Conservation (phyloP, 2,888 invertebrate genomes). For the Pseudanteris insignis region DNA sequence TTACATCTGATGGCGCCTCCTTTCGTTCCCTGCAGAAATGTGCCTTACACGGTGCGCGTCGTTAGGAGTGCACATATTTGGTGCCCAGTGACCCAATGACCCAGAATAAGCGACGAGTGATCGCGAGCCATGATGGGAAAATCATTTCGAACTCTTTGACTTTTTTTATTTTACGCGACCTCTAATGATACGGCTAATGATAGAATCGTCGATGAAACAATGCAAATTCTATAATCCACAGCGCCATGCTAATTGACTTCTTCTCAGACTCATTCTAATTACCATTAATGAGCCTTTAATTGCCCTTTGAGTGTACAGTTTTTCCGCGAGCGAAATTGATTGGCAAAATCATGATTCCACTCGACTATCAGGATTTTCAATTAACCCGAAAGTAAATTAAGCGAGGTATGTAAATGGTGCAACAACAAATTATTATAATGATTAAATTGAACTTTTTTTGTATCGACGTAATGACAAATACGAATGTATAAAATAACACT, state of each 20-base stretch:
- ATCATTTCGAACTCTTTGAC: constrained; percentile 7
- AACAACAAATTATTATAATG: too few relatives aligned
- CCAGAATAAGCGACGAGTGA: constrained; percentile 40
- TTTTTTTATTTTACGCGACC: not conserved
- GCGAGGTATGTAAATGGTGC: too few relatives aligned
- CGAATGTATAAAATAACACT: too few relatives aligned
- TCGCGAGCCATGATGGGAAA: constrained; percentile 36
- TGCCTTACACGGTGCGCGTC: constrained; percentile 38
- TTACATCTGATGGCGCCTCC: constrained; percentile 37
- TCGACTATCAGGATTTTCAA: too few relatives aligned
- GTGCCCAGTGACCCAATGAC: constrained; percentile 42
- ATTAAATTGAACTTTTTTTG: too few relatives aligned
- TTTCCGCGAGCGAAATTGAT: constrained; percentile 7
- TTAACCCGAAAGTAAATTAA: too few relatives aligned
- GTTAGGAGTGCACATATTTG: constrained; percentile 32
- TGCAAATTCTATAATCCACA: constrained; percentile 17
- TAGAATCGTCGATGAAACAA: constrained; percentile 28
- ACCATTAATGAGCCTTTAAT: constrained; percentile 27
- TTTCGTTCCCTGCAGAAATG: constrained; percentile 24
- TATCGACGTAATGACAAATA: too few relatives aligned
- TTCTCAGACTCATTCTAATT: constrained; percentile 10
- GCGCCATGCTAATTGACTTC: constrained; percentile 22
- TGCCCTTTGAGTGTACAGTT: constrained; percentile 8
- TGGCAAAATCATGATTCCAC: not conserved
- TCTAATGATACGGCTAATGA: constrained; percentile 11